Evolutionary conservation across 2,888 invertebrate genomes (phyloP), one percentile per base, ranked within the genome.

Genomic region (Drosophila ezoana): DNA sequence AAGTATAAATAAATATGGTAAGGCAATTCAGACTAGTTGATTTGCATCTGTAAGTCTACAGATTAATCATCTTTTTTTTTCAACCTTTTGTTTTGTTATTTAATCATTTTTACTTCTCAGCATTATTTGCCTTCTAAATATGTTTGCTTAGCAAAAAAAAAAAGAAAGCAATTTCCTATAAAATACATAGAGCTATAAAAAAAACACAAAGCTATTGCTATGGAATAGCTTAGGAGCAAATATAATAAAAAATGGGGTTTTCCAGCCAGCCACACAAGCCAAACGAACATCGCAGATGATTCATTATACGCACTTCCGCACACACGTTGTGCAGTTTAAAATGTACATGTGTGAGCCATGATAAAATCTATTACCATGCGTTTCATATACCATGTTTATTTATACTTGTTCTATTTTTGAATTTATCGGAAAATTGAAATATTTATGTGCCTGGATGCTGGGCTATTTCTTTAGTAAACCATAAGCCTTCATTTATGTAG

Each of bases 271-370:
- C 38, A 45, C 43, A n/a, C 40, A 35, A 37, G 37, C 48, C n/a
- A 56, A 71, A 64, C 61, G 37, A 32, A 45, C 23, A 67, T 54
- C 28, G 40, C 14, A 52, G 32, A 64, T 64, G 59, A 82, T 73
- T 79, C 45, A 67, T 70, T 71, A 57, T 62, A 41, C 44, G 32
- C 48, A 72, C 56, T 72, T 79, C 80, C 83, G 80, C 38, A 32
- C 20, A 18, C n/a, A 43, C 51, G 43, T 43, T 33, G 49, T 57
- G 48, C 43, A 43, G 6, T 35, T 58, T 51, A 32, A 49, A 58
- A 51, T 43, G 35, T 43, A 11, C 8, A 38, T 54, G 23, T 11
- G 13, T 45, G 51, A 6, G 35, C 28, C 11, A 2, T 5, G 10
- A 65, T 47, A 20, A 43, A 32, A 52, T 43, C 43, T 58, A 16